phyloP scores from a whole-genome alignment of 2,888 invertebrate genomes.

The Epirrita christyi region DNA sequence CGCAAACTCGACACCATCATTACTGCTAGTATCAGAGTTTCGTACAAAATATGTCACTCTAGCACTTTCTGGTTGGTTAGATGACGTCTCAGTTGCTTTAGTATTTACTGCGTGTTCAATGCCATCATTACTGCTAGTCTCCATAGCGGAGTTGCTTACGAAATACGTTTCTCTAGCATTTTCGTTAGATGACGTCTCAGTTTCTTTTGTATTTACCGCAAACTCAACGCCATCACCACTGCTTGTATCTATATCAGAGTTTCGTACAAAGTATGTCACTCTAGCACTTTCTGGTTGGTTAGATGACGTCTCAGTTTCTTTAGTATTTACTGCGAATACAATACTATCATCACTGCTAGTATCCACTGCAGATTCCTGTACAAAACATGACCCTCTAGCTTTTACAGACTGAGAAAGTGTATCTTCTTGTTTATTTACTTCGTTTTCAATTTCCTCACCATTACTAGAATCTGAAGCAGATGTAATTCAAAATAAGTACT shows the following conservation, averaged over 20 bases:
- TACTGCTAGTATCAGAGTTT: neutral
- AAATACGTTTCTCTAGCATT: neutral
- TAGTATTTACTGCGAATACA: neutral
- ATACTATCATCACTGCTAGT: neutral
- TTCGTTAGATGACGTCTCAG: neutral
- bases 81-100: neutral
- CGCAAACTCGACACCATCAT: neutral
- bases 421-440: neutral
- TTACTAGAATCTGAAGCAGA: neutral
- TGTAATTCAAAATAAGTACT: slow-evolving; percentile 7
- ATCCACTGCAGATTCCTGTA: neutral
- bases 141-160: neutral
- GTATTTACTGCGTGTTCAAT: neutral
- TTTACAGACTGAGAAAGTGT: neutral
- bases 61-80: no score
- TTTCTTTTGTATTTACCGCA: neutral
- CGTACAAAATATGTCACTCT: no score
- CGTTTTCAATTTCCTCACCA: neutral
- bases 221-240: neutral
- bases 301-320: neutral
- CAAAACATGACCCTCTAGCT: slow-evolving; percentile 14
- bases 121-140: neutral
- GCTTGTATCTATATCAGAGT: slow-evolving; percentile 5
- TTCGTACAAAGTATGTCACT: slow-evolving; percentile 17
- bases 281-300: no score